Evolutionary conservation across 2,888 invertebrate species (phyloP).

Genomic region (Papilio demoleus): DNA sequence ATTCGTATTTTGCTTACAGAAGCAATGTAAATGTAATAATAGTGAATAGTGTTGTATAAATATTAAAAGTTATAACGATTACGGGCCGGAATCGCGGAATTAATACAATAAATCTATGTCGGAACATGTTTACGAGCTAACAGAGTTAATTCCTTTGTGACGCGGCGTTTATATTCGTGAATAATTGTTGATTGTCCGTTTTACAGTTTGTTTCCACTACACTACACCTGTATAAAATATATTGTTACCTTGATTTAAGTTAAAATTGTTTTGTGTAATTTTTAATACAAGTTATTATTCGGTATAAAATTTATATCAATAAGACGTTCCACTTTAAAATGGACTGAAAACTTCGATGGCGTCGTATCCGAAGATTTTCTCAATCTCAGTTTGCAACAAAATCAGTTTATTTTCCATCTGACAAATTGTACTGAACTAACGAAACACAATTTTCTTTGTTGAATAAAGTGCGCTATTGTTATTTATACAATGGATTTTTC

Average conservation of each 20-base stretch:
- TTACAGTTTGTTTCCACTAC: slow-evolving; percentile 19
- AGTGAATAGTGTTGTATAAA: slow-evolving; percentile 49
- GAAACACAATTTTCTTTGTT: slow-evolving; percentile 72
- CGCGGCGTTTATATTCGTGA: slow-evolving; percentile 82
- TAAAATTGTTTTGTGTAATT: not conserved
- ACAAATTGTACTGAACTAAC: slow-evolving; percentile 77
- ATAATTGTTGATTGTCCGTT: slow-evolving; percentile 75
- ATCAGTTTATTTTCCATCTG: slow-evolving; percentile 77
- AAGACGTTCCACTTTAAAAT: slow-evolving; percentile 63
- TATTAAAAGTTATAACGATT: slow-evolving; percentile 69
- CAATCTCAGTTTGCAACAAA: slow-evolving; percentile 80
- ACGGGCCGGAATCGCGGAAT: slow-evolving; percentile 69
- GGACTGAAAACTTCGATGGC: slow-evolving; percentile 63
- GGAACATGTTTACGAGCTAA: slow-evolving; percentile 81
- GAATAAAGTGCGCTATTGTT: slow-evolving; percentile 57
- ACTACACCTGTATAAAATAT: not conserved
- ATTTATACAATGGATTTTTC: slow-evolving; percentile 61
- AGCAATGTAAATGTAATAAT: not conserved
- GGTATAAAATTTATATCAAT: slow-evolving; percentile 52
- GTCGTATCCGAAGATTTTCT: slow-evolving; percentile 69
- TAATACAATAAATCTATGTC: slow-evolving; percentile 80
- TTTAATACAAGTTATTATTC: slow-evolving; percentile 21
- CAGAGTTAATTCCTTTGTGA: slow-evolving; percentile 80
- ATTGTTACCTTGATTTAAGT: not conserved
- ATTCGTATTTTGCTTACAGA: not conserved